Base-by-base conservation (phyloP, 2,797 vertebrate species). In the Gallinago nigripennis region DNA sequence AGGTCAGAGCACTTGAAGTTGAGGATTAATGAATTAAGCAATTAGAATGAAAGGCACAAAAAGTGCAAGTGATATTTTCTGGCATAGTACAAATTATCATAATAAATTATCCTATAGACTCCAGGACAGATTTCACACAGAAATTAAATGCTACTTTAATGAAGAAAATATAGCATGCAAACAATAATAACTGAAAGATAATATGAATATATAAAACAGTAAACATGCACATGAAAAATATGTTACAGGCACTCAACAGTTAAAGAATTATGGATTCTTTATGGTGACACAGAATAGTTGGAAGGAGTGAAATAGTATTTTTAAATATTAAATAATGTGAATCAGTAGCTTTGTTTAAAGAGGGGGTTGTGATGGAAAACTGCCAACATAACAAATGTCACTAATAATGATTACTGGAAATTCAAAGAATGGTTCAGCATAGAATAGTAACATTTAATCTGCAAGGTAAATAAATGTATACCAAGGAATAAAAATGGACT, bases 371-470 rank as follows among this genome's bases (percentile, higher is more conserved):
- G 17, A 21, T 80, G 69, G 64, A 50, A 51, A 90, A 75, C 12
- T 79, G 53, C 8, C 31, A 91, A 25, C 19, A 90, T 93, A 90
- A 89, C 28, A 95, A 92, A 88, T 45, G 9, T 58, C 95, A 95
- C 35, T 92, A 70, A 76, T 83, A 83, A 92, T 68, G 20, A 82
- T 65, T 58, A 86, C 35, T 83, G 33, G 19, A 96, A 92, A 89
- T 72, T 86, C 46, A 27, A 89, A 61, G 54, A 51, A 86, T 46
- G 16, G 27, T 81, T 94, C 31, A 57, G 12, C 31, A 83, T 8
- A 73, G 81, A 94, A 83, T 10, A 86, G 46, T 16, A 93, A 45
- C 65, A 5, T 7, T 89, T 95, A 94, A 77, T 82, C 12, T 94
- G 23, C 53, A 95, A 48, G 27, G 24, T 86, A 93, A 97, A 75